phyloP scores from a whole-genome alignment of 2,888 invertebrate species.

The Hetaerina titia region DNA sequence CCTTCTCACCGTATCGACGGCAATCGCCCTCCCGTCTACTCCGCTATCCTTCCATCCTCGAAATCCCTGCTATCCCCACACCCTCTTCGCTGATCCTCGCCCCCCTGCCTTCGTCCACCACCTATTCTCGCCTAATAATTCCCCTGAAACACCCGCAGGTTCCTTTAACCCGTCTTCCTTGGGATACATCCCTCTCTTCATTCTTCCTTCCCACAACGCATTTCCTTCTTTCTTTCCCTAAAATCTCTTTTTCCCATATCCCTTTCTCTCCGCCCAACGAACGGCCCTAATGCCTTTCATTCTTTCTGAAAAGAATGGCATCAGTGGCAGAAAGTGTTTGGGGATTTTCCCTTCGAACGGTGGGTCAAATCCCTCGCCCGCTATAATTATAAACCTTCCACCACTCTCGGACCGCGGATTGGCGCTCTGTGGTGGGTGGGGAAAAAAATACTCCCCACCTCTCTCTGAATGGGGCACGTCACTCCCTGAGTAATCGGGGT shows the following conservation, averaged over 20 bases:
- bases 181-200: too few species aligned
- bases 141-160: not conserved
- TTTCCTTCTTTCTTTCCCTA: not conserved
- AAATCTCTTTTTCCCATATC: not conserved
- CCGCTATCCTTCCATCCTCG: not conserved
- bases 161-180: not conserved
- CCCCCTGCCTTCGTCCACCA: not conserved
- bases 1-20: slow-evolving; percentile 20
- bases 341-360: not conserved
- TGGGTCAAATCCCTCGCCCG: not conserved
- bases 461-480: not conserved
- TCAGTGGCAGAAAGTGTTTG: not conserved
- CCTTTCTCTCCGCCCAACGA: not conserved
- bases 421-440: not conserved
- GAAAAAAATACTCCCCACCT: not conserved
- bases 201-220: not conserved
- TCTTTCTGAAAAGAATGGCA: slow-evolving; percentile 11
- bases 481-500: not conserved
- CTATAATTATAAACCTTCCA: slow-evolving; percentile 21
- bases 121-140: not conserved
- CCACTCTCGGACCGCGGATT: not conserved
- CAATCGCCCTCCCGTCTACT: not conserved
- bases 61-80: not conserved
- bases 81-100: not conserved
- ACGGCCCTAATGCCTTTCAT: not conserved